These are phyloP conservation scores for Bombus haemorrhoidalis DNA, from an alignment of 1,140 invertebrate genomes.

Conservation along the genomic window DNA sequence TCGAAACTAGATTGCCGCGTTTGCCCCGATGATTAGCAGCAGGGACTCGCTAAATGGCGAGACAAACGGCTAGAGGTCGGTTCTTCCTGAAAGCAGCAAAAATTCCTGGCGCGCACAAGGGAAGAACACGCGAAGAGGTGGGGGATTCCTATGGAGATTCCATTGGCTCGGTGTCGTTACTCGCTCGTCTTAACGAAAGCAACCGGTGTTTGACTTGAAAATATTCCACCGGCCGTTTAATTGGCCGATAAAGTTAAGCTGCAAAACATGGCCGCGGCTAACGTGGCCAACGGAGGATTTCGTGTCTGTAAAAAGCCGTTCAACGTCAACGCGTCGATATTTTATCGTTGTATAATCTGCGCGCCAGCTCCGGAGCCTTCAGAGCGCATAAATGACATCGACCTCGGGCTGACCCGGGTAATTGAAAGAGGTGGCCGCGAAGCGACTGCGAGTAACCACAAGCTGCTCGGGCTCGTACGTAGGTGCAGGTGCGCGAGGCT, in stretches of 20 bases:
- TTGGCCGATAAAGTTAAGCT: constrained; percentile 28
- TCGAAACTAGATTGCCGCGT: constrained; percentile 35
- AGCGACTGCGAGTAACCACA: constrained; percentile 44
- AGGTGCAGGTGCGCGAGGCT: constrained; percentile 30
- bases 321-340: constrained; percentile 30
- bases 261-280: constrained; percentile 8
- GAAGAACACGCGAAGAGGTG: not conserved
- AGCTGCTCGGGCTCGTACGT: constrained; percentile 26
- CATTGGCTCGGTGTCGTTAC: constrained; percentile 29
- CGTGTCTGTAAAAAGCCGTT: constrained; percentile 30
- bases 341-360: constrained; percentile 45
- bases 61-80: constrained; percentile 4
- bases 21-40: constrained; percentile 22
- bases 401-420: constrained; percentile 53
- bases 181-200: constrained; percentile 37
- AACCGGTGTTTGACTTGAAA: constrained; percentile 33
- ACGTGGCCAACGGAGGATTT: constrained; percentile 25
- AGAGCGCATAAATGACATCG: constrained; percentile 51
- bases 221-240: constrained; percentile 33
- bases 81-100: constrained; percentile 28
- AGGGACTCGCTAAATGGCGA: constrained; percentile 4
- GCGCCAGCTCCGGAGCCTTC: constrained; percentile 14
- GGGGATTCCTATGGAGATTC: constrained; percentile 14
- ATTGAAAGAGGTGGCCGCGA: constrained; percentile 59
- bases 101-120: constrained; percentile 16